Conservation (phyloP, 1,140 invertebrate species). For the silkworm (Bombyx mori) region DNA sequence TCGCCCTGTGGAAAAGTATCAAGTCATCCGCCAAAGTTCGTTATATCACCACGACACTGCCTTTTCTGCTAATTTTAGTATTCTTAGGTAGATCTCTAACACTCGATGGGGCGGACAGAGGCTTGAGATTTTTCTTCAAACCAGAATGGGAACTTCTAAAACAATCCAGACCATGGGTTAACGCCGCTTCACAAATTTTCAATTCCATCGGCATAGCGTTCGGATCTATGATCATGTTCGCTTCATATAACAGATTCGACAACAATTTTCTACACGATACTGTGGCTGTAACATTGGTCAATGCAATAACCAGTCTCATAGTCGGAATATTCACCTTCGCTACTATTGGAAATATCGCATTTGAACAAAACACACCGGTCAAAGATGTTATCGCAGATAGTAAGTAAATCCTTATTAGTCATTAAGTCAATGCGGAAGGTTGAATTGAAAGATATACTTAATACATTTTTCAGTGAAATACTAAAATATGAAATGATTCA, state of each 20-base stretch:
- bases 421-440: too few species aligned
- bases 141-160: slow-evolving; percentile 89
- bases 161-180: slow-evolving; percentile 91
- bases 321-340: slow-evolving; percentile 91
- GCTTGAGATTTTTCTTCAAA: slow-evolving; percentile 87
- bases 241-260: slow-evolving; percentile 94
- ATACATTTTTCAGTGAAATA: too few species aligned
- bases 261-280: slow-evolving; percentile 92
- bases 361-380: slow-evolving; percentile 83
- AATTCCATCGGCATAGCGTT: slow-evolving; percentile 93
- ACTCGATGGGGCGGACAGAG: slow-evolving; percentile 84
- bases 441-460: too few species aligned
- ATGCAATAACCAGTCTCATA: slow-evolving; percentile 86
- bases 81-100: slow-evolving; percentile 85
- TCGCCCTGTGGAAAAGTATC: slow-evolving; percentile 94
- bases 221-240: slow-evolving; percentile 94
- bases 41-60: slow-evolving; percentile 90
- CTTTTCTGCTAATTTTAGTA: slow-evolving; percentile 85
- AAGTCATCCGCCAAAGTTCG: slow-evolving; percentile 87
- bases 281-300: slow-evolving; percentile 84
- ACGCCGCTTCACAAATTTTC: slow-evolving; percentile 93
- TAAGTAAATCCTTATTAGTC: slow-evolving; percentile 55
- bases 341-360: slow-evolving; percentile 88
- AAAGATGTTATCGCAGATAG: slow-evolving; percentile 88
- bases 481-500: too few species aligned